A percentile compares a stretch with the other conserved stretches of the same genome.
These are phyloP conservation scores for Gymnothorax javanicus DNA, from an alignment of 2,797 vertebrate species.

Conservation along the genomic window DNA sequence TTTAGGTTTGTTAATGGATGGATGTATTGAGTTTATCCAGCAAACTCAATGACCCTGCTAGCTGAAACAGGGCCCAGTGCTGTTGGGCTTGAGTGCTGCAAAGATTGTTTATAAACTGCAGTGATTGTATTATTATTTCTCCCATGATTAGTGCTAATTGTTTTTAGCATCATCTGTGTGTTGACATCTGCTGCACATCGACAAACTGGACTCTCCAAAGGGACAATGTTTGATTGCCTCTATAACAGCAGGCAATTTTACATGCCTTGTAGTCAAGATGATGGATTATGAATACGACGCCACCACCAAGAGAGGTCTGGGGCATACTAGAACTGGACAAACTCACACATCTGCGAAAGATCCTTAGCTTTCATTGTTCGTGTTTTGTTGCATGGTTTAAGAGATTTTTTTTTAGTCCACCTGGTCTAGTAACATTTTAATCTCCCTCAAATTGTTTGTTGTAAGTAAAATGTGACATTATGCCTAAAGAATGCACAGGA, in stretches of 20 bases:
- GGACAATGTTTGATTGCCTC: background rate
- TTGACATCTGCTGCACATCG: background rate
- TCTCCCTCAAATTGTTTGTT: conserved; percentile 10
- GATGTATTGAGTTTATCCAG: no score
- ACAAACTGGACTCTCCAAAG: background rate
- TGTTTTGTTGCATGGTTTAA: background rate
- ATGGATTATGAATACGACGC: conserved; percentile 98
- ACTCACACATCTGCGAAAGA: no score
- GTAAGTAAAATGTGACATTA: background rate
- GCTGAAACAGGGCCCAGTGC: no score
- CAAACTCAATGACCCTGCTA: no score
- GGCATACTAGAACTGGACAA: background rate
- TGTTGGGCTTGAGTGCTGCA: no score
- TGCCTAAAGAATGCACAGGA: background rate
- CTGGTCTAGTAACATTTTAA: background rate
- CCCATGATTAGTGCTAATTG: background rate
- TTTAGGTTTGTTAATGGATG: no score
- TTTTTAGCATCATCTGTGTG: background rate
- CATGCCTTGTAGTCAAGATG: conserved; percentile 86
- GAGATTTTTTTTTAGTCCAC: background rate
- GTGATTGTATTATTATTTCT: background rate
- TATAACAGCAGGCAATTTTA: no score
- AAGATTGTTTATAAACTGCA: no score
- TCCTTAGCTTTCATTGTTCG: background rate
- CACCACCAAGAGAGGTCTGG: conserved; percentile 96